phyloP scores from a whole-genome alignment of 2,113 vertebrate genomes.

The Pangasianodon gigas region DNA sequence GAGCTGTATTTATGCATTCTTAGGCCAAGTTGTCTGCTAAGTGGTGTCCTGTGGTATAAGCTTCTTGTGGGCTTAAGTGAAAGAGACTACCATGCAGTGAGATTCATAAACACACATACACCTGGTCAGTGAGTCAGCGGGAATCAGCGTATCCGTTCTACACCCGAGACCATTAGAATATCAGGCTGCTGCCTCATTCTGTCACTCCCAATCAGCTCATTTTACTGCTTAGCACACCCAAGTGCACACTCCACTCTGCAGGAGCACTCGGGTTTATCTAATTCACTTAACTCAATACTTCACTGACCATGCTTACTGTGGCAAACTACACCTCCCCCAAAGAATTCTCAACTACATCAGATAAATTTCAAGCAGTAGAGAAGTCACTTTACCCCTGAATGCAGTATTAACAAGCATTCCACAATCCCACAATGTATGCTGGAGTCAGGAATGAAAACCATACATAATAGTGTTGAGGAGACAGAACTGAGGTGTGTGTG shows the following conservation, averaged over 20 bases:
- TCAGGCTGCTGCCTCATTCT: conserved; percentile 44
- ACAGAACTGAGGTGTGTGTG: background rate
- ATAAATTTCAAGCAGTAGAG: background rate
- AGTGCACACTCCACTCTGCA: conserved; percentile 29
- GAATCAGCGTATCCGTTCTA: background rate
- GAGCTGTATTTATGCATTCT: background rate
- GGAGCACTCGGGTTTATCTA: conserved; percentile 3
- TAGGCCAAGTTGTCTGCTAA: background rate
- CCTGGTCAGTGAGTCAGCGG: background rate
- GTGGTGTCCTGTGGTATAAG: background rate
- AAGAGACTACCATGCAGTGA: conserved; percentile 20
- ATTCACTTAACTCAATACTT: conserved; percentile 1
- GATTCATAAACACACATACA: background rate
- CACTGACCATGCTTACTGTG: background rate
- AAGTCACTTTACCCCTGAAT: background rate
- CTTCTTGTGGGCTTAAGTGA: conserved; percentile 32
- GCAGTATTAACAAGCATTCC: background rate
- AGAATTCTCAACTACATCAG: background rate
- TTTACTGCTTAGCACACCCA: conserved; percentile 18
- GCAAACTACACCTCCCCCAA: background rate
- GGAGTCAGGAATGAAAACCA: background rate
- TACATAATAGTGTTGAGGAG: background rate
- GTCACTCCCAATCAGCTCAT: conserved; percentile 43
- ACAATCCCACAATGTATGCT: background rate
- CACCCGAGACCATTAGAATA: conserved; percentile 14